Conservation (phyloP, 1,140 invertebrate genomes). For the Meteorus sp. region DNA sequence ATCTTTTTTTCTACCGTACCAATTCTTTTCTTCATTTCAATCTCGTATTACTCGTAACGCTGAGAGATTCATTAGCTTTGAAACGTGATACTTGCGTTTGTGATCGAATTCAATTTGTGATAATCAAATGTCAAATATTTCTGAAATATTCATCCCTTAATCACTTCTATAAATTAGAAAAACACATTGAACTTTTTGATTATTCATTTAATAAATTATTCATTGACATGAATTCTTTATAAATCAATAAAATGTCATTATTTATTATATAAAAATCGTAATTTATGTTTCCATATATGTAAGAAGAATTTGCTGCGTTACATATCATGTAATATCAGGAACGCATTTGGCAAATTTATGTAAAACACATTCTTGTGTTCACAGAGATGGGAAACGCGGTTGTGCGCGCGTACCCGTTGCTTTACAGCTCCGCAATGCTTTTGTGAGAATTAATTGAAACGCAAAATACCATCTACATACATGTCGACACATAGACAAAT, state of each 20-base stretch:
- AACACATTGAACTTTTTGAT: no score
- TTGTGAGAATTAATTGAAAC: slow-evolving; percentile 58
- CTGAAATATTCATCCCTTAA: no score
- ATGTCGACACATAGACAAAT: no score
- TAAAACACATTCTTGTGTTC: background rate
- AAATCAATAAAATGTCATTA: no score
- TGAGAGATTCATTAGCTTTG: slow-evolving; percentile 5
- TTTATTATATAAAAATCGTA: no score
- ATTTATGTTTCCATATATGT: no score
- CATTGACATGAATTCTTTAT: no score
- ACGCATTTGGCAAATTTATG: background rate
- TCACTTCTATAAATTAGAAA: no score
- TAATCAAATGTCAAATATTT: background rate
- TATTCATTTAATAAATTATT: no score
- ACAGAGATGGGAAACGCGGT: background rate
- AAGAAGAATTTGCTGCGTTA: no score
- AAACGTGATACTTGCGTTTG: background rate
- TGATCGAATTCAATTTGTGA: background rate
- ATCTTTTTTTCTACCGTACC: background rate
- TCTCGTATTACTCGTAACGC: background rate
- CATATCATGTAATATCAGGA: no score
- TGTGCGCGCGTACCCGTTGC: background rate
- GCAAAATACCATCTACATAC: slow-evolving; percentile 55
- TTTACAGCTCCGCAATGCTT: slow-evolving; percentile 34
- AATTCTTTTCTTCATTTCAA: background rate